Evolutionary conservation across 2,888 invertebrate species (phyloP).

Genomic region (Temnothorax ravouxi): DNA sequence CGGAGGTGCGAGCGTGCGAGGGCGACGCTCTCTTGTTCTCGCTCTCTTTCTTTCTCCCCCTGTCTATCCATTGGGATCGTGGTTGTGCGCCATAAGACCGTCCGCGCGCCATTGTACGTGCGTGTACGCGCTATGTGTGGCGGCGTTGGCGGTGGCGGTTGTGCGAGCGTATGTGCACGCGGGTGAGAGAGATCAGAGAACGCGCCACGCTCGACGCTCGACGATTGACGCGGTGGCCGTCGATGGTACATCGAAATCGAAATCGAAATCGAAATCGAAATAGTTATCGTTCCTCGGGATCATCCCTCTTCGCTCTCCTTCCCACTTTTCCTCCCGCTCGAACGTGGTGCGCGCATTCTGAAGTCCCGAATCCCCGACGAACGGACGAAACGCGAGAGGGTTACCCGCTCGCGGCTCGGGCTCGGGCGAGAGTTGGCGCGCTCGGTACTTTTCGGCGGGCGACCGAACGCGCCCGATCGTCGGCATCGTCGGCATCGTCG

Average conservation of each 20-base stretch:
- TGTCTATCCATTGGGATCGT: background rate
- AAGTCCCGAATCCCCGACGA: background rate
- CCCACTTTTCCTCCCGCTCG: too few relatives aligned
- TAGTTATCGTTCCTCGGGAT: background rate
- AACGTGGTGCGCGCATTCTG: background rate
- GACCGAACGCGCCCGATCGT: conserved; percentile 70
- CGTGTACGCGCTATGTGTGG: background rate
- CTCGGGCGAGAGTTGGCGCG: conserved; percentile 37
- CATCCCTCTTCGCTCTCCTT: too few relatives aligned
- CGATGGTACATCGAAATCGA: background rate
- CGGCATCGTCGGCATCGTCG: too few relatives aligned
- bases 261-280: background rate
- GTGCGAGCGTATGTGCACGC: background rate
- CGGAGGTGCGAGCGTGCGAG: too few relatives aligned
- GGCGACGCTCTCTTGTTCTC: background rate
- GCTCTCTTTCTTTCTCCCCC: background rate
- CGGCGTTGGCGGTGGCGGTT: background rate
- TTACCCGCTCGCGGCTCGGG: background rate
- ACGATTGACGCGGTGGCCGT: background rate
- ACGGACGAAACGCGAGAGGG: background rate
- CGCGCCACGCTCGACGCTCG: too few relatives aligned
- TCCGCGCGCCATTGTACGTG: conserved; percentile 27
- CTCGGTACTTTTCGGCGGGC: conserved; percentile 73
- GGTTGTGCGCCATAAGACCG: background rate
- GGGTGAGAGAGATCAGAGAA: background rate